These are phyloP conservation scores for Nematopogon swammerdamellus DNA, from an alignment of 2,888 invertebrate genomes.

Conservation along the genomic window DNA sequence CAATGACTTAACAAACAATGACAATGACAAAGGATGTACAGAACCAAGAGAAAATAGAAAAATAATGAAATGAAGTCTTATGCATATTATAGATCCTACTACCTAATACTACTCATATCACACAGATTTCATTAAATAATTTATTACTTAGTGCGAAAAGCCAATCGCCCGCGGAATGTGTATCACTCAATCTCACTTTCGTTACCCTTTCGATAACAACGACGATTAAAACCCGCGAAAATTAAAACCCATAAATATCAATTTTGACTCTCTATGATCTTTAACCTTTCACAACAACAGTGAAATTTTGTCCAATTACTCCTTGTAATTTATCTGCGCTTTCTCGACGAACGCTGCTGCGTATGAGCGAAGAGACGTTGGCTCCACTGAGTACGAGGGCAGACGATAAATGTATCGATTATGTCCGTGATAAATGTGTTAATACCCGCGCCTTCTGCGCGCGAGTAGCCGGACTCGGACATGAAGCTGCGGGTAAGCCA, in stretches of 20 bases:
- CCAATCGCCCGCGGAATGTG: no score
- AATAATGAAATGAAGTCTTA: no score
- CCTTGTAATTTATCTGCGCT: not conserved
- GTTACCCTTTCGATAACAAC: not conserved
- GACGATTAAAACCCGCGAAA: slow-evolving; percentile 15
- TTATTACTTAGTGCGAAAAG: no score
- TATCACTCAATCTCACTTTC: not conserved
- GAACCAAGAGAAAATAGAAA: no score
- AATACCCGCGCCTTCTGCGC: not conserved
- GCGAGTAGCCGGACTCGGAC: not conserved
- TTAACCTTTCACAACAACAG: slow-evolving; percentile 3
- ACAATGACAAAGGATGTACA: no score
- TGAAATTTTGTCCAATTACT: not conserved
- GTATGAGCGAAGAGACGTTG: no score
- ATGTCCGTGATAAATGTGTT: not conserved
- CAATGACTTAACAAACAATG: no score
- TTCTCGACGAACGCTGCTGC: not conserved
- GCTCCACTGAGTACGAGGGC: no score
- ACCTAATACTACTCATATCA: no score
- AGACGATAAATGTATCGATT: not conserved
- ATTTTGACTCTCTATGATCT: slow-evolving; percentile 17
- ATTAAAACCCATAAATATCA: slow-evolving; percentile 34
- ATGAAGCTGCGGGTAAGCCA: not conserved
- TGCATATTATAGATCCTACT: no score
- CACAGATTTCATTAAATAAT: no score